Base-by-base conservation (phyloP, 2,797 vertebrate species). In the Protonibea diacanthus region DNA sequence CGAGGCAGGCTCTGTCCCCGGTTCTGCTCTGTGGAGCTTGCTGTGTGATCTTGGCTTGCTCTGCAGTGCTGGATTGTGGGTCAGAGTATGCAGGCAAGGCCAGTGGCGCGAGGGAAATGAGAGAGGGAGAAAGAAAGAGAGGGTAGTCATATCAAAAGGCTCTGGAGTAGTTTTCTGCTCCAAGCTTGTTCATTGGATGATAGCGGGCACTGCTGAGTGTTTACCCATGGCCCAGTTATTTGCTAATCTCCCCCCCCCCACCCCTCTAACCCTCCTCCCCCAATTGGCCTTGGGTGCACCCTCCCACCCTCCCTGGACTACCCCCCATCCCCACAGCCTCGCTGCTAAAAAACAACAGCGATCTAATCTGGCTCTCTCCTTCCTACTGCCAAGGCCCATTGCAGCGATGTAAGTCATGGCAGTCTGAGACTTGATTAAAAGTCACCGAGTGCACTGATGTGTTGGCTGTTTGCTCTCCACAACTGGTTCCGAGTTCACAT, bases 201-300 rank as follows among this genome's bases (percentile, higher is more conserved):
- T 71, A 70, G 63, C 64, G 5, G 74, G 85, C 80, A 84, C 78
- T 71, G 82, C 85, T 84, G 86, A 85, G 89, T 91, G 90, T 93
- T 93, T 93, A 93, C 92, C 91, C 91, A 92, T 94, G 92, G 91
- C 94, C 94, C 92, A 94, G 92, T 93, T 94, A 93, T 93, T 94
- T 92, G 85, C 83, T 92, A 93, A 93, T 92, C 93, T 83, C 80
- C 27, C 69, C 47, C 47, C 70, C 66, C 51, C 5, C 48, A 57
- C 17, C 60, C 29, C 44, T 25, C 40, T 18, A 48, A 71, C 25
- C 52, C 84, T 82, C 85, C 86, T 84, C 84, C 85, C 85, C 79
- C 82, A 82, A 85, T 75, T 88, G 91, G 92, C 89, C 90, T 92
- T 91, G 86, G 10, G 68, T 85, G 82, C 82, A 76, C 86, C 83